These are phyloP conservation scores for Asobara japonica DNA, from an alignment of 1,140 invertebrate genomes.

Conservation along the genomic window DNA sequence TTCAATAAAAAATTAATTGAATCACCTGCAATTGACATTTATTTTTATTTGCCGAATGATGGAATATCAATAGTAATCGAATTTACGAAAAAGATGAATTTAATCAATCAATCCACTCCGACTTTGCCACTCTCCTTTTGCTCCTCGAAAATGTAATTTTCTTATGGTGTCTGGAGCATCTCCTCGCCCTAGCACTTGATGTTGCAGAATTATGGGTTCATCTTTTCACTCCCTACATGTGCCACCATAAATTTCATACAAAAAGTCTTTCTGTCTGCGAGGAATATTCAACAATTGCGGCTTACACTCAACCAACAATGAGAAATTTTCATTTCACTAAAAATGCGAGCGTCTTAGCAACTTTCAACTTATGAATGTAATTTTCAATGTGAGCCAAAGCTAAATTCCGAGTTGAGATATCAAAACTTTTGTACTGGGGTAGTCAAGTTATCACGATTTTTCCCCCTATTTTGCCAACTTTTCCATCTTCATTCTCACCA, in stretches of 20 bases:
- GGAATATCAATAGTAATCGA: not conserved
- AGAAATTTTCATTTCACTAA: not conserved
- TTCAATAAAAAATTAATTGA: too few relatives aligned
- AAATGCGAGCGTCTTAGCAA: not conserved
- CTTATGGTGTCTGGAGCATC: conserved; percentile 46
- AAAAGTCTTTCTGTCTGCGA: not conserved
- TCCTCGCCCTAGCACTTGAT: conserved; percentile 11
- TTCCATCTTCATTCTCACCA: not conserved
- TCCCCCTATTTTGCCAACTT: not conserved
- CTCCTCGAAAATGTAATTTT: conserved; percentile 47
- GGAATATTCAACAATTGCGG: not conserved
- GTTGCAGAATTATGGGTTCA: conserved; percentile 28
- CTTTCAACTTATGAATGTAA: not conserved
- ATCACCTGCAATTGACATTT: not conserved
- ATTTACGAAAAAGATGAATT: not conserved
- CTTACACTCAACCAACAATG: not conserved
- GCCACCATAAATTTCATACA: conserved; percentile 4
- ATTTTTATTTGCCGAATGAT: not conserved
- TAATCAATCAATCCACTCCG: conserved; percentile 2
- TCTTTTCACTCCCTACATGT: not conserved
- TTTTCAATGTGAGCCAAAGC: not conserved
- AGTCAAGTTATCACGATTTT: not conserved
- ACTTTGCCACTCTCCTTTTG: not conserved
- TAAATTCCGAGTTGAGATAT: not conserved
- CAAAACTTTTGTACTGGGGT: not conserved